A percentile compares a stretch with the other conserved stretches of the same genome.
Evolutionary conservation across 2,113 vertebrate species (phyloP).

Genomic region (Ammodytes marinus): DNA sequence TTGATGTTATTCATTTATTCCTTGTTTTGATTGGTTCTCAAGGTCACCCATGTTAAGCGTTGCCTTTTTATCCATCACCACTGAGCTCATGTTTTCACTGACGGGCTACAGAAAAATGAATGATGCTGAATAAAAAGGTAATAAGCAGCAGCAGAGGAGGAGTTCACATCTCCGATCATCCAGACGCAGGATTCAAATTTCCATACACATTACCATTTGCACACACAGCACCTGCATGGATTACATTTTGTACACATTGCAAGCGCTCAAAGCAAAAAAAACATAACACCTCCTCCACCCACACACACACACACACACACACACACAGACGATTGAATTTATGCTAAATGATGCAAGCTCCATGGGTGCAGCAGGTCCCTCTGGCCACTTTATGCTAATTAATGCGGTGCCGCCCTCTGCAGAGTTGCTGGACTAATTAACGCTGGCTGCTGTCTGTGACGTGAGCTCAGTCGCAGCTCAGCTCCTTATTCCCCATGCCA

Average conservation of each 20-base stretch:
- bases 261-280: not conserved
- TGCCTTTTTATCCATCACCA: conserved; percentile 19
- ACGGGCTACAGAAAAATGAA: not conserved
- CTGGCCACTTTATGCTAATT: conserved; percentile 83
- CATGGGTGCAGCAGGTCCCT: conserved; percentile 68
- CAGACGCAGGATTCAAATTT: conserved; percentile 14
- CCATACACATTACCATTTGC: conserved; percentile 45
- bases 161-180: conserved; percentile 8
- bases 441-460: conserved; percentile 69
- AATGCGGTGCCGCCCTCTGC: conserved; percentile 79
- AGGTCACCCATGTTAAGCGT: conserved; percentile 33
- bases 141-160: conserved; percentile 23
- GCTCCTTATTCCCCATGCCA: conserved; percentile 30
- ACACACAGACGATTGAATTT: conserved; percentile 17
- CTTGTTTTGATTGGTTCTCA: conserved; percentile 39
- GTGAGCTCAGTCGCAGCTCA: conserved; percentile 49
- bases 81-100: conserved; percentile 22
- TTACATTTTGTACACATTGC: conserved; percentile 24
- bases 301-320: conserved; percentile 37
- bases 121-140: conserved; percentile 31
- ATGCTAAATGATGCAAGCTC: conserved; percentile 67
- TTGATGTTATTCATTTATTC: conserved; percentile 10
- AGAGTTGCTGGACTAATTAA: conserved; percentile 84
- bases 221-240: conserved; percentile 32
- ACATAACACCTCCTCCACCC: conserved; percentile 15